Evolutionary conservation across 2,113 vertebrate species (phyloP).

Genomic region (Chaetodon trifascialis): DNA sequence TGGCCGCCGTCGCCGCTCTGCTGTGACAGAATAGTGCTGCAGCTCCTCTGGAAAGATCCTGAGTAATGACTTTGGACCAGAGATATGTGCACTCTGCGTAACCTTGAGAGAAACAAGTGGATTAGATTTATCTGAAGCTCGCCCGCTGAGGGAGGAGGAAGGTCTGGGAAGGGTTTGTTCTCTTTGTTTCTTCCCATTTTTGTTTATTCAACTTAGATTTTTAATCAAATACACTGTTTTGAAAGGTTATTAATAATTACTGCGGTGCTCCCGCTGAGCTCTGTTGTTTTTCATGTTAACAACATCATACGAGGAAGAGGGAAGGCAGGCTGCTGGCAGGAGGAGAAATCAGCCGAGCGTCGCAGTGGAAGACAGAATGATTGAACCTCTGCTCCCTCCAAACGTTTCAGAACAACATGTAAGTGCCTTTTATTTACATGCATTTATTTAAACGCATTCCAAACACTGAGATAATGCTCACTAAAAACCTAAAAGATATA

Average conservation of each 20-base stretch:
- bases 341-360: background rate
- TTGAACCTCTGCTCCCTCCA: background rate
- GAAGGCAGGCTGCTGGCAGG: background rate
- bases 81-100: conserved; percentile 15
- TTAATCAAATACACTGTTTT: conserved; percentile 10
- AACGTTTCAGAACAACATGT: too few relatives aligned
- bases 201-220: background rate
- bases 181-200: background rate
- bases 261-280: background rate
- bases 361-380: background rate
- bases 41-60: conserved; percentile 27
- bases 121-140: conserved; percentile 4
- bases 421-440: too few relatives aligned
- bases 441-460: too few relatives aligned
- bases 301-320: background rate
- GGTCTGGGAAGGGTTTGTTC: background rate
- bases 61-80: conserved; percentile 41
- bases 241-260: conserved; percentile 31
- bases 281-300: conserved; percentile 8
- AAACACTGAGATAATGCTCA: too few relatives aligned
- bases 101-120: conserved; percentile 49
- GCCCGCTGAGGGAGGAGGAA: background rate
- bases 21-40: conserved; percentile 33
- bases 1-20: conserved; percentile 29
- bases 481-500: too few relatives aligned